Evolutionary conservation across 1,140 invertebrate genomes (phyloP).

Genomic region (Bombyx mori): DNA sequence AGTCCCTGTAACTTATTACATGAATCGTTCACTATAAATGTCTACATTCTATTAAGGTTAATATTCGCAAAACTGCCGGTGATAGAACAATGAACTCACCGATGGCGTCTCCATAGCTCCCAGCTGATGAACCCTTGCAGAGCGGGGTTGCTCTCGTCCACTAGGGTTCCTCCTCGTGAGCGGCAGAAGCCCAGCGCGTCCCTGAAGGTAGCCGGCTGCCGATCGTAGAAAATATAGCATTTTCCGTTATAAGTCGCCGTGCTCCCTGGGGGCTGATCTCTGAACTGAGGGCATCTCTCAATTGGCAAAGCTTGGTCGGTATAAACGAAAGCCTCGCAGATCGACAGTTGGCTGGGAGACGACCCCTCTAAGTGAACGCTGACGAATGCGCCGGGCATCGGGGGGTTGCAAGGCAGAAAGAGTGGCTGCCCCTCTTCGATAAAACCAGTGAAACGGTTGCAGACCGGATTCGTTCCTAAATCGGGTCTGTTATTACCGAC

Average conservation of each 20-base stretch:
- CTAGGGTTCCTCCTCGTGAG: conserved; percentile 84
- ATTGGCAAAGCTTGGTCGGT: conserved; percentile 95
- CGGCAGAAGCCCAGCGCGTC: conserved; percentile 87
- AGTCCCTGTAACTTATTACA: too few species aligned
- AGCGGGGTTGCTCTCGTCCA: conserved; percentile 94
- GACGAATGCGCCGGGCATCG: conserved; percentile 95
- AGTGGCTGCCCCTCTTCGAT: conserved; percentile 92
- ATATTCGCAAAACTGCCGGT: neutral
- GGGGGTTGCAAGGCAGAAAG: conserved; percentile 93
- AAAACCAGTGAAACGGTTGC: conserved; percentile 89
- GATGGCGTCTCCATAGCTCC: conserved; percentile 92
- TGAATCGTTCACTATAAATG: too few species aligned
- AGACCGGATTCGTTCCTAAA: conserved; percentile 92
- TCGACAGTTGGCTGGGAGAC: conserved; percentile 81
- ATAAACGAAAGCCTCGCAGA: conserved; percentile 97
- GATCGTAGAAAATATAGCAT: conserved; percentile 96
- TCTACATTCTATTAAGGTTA: too few species aligned
- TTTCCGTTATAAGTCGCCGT: conserved; percentile 96
- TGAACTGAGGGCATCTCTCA: conserved; percentile 92
- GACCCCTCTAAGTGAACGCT: conserved; percentile 89
- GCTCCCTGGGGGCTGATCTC: conserved; percentile 92
- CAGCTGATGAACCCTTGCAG: conserved; percentile 95
- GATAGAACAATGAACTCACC: conserved; percentile 60
- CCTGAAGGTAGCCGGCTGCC: conserved; percentile 85
- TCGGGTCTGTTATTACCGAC: conserved; percentile 97